Base-by-base conservation (phyloP, 2,797 vertebrate species). In the Chelmon rostratus region DNA sequence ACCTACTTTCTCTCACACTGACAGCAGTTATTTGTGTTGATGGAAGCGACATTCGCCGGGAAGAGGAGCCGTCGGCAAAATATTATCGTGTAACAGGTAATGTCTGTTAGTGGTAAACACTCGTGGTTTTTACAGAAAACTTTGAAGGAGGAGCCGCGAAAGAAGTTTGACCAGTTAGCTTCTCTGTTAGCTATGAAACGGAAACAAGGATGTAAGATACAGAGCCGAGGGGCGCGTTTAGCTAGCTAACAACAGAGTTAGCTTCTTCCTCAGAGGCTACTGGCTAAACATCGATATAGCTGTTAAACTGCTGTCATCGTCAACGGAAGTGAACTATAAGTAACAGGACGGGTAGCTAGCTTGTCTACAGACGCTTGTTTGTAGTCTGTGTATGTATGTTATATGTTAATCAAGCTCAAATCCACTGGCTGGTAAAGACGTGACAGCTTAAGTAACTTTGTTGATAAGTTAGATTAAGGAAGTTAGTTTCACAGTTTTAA, bases 1-100 rank as follows among this genome's bases (percentile, higher is more conserved):
- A 79, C 90, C 90, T 54, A 93, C 83, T 92, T 93, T 64, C 82
- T 38, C 79, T 11, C 37, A 2, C 53, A 0, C 79, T 31, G 35
- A 62, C 68, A 76, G 50, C 12, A 54, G 62, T 44, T 23, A 1
- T 67, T 28, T 69, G 74, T 79, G 74, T 85, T 84, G 70, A 82
- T 76, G 54, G 78, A 56, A 1, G 47, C 33, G 10, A 19, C 16
- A 53, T 62, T 50, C 21, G 47, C 15, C 2, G 38, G 31, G n/a
- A 62, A 47, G 15, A 76, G 28, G 63, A 59, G 7, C 28, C 31
- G 33, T 37, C 35, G 7, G 57, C 58, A 31, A 11, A 38, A 18
- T 11, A 56, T 3, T 3, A 15, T 11, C 18, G 44, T 31, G 5
- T 5, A 6, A 57, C 70, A 82, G 86, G 86, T 88, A 87, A 64